These are phyloP conservation scores for Girardinichthys multiradiatus DNA, from an alignment of 2,113 vertebrate genomes.

Conservation along the genomic window DNA sequence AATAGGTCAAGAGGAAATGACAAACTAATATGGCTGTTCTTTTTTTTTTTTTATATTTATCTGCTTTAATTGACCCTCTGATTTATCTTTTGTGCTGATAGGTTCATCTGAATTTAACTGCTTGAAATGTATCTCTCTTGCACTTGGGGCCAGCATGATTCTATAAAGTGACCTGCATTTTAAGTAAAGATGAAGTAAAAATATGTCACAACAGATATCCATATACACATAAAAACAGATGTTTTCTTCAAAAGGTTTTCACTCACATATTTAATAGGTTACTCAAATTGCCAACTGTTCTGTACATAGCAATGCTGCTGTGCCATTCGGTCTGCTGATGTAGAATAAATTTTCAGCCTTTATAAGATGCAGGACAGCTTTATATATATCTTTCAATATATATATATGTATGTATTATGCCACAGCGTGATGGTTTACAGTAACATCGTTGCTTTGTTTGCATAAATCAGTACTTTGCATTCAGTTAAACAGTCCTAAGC, in stretches of 20 bases:
- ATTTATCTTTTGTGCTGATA: background rate
- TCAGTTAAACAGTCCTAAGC: background rate
- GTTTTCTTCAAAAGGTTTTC: background rate
- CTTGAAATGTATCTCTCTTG: background rate
- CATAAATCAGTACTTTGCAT: background rate
- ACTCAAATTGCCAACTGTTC: background rate
- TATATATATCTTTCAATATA: constrained; percentile 19
- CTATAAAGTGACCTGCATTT: background rate
- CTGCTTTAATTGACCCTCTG: background rate
- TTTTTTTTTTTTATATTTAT: background rate
- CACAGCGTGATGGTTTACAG: background rate
- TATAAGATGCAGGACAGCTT: constrained; percentile 12
- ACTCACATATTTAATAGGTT: background rate
- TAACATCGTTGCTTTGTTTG: background rate
- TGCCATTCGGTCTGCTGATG: constrained; percentile 19
- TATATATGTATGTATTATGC: background rate
- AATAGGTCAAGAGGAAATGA: constrained; percentile 40
- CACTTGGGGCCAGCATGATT: background rate
- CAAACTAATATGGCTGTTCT: background rate
- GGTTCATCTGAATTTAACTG: background rate
- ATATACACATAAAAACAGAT: background rate
- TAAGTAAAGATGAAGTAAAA: background rate
- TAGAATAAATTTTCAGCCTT: too few relatives aligned
- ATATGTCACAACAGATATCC: background rate
- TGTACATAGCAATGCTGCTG: constrained; percentile 11